Conservation (phyloP, 2,113 vertebrate species). For the Engystomops pustulosus region DNA sequence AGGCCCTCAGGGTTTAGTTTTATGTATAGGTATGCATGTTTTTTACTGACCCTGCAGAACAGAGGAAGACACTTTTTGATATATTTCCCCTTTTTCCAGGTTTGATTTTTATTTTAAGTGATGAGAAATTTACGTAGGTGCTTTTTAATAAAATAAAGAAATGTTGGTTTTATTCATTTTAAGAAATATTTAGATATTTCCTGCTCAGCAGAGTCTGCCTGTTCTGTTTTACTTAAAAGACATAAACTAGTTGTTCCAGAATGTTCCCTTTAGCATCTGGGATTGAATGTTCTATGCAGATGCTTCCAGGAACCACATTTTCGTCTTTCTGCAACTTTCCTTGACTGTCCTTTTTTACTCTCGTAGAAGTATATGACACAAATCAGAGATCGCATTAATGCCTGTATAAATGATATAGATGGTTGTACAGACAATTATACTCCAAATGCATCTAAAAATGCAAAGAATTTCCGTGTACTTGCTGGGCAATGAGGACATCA, state of each 20-base stretch:
- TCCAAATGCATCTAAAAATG: too few relatives aligned
- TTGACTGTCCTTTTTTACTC: not conserved
- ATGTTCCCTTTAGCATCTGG: not conserved
- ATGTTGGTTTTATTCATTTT: not conserved
- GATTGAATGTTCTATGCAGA: not conserved
- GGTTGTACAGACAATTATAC: too few relatives aligned
- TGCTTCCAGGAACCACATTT: not conserved
- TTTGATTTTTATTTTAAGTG: not conserved
- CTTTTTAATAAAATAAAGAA: not conserved
- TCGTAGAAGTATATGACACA: not conserved
- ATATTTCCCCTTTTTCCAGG: not conserved
- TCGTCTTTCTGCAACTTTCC: not conserved
- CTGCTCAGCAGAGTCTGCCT: too few relatives aligned
- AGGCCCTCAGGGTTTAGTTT: conserved; percentile 16
- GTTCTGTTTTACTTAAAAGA: too few relatives aligned
- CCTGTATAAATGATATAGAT: too few relatives aligned
- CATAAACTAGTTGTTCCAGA: not conserved
- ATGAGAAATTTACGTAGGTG: not conserved
- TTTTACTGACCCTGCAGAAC: not conserved
- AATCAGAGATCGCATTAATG: too few relatives aligned
- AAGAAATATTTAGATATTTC: too few relatives aligned
- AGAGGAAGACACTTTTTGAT: not conserved
- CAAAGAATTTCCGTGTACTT: too few relatives aligned
- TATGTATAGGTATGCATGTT: conserved; percentile 18
- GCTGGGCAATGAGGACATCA: too few relatives aligned